Percentiles rank a stretch among this genome's conserved stretches.
These are phyloP conservation scores for Aphelocoma californica DNA, from an alignment of 2,797 vertebrate genomes.

Conservation along the genomic window DNA sequence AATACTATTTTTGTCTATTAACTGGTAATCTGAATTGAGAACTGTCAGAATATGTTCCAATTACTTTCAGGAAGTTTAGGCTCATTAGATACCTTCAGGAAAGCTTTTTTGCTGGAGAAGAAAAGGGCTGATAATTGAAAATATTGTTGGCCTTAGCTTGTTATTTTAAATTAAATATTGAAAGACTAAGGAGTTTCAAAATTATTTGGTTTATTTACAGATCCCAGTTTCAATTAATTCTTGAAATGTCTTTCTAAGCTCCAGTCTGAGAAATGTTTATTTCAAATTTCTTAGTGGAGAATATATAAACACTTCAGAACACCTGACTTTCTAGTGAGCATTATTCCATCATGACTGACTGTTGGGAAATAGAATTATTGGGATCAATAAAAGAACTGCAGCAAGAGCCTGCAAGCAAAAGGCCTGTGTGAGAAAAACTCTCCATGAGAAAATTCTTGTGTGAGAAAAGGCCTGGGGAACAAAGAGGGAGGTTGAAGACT, in stretches of 20 bases:
- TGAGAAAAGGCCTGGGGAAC: no score
- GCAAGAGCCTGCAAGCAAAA: no score
- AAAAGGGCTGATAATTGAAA: not conserved
- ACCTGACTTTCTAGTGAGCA: not conserved
- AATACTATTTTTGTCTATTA: not conserved
- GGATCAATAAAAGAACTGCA: no score
- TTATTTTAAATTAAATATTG: not conserved
- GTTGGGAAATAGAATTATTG: no score
- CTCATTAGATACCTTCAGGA: not conserved
- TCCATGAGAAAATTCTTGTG: no score
- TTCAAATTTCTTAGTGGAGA: not conserved
- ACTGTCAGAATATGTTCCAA: not conserved
- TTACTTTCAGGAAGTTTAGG: not conserved
- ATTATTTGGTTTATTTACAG: not conserved
- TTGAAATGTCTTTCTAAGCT: not conserved
- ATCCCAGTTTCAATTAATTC: not conserved
- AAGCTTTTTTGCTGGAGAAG: not conserved
- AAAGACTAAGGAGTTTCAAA: not conserved
- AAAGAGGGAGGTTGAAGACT: no score
- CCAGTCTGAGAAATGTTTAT: not conserved
- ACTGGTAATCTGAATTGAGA: not conserved
- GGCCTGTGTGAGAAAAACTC: no score
- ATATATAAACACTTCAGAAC: not conserved
- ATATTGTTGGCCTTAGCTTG: not conserved
- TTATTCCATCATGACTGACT: not conserved